A percentile compares a stretch with the other conserved stretches of the same genome.
These are phyloP conservation scores for Mesochorus sp. DNA, from an alignment of 2,888 invertebrate species.

Conservation along the genomic window DNA sequence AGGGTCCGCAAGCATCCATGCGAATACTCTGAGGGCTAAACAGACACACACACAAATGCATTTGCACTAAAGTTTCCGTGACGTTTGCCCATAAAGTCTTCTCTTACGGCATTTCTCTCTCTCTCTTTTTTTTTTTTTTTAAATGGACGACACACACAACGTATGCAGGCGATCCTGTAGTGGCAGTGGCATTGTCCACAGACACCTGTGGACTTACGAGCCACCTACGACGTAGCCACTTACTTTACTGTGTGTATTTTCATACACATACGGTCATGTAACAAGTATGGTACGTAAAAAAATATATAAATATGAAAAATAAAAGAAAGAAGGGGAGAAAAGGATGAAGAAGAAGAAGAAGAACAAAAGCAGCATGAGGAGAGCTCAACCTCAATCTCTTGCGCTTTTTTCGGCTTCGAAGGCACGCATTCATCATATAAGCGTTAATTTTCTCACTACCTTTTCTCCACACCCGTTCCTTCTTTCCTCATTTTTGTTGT, in stretches of 20 bases:
- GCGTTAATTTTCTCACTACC: constrained; percentile 53
- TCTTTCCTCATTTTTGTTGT: constrained; percentile 44
- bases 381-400: constrained; percentile 65
- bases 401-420: constrained; percentile 75
- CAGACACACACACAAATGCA: constrained; percentile 40
- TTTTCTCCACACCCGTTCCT: constrained; percentile 45
- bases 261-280: background rate
- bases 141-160: constrained; percentile 45
- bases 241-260: constrained; percentile 53
- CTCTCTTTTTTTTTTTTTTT: constrained; percentile 9
- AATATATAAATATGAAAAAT: constrained; percentile 15
- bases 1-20: constrained; percentile 63
- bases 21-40: constrained; percentile 52
- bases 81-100: constrained; percentile 9
- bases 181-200: constrained; percentile 77
- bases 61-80: constrained; percentile 9
- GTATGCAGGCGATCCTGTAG: constrained; percentile 44
- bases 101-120: constrained; percentile 17
- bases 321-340: too few species aligned
- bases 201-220: constrained; percentile 80
- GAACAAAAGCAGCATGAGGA: constrained; percentile 48
- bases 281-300: constrained; percentile 1
- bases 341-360: constrained; percentile 11
- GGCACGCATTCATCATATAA: constrained; percentile 35
- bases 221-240: constrained; percentile 74